phyloP scores from a whole-genome alignment of 2,797 vertebrate genomes.

The Oreonectes daqikongensis region DNA sequence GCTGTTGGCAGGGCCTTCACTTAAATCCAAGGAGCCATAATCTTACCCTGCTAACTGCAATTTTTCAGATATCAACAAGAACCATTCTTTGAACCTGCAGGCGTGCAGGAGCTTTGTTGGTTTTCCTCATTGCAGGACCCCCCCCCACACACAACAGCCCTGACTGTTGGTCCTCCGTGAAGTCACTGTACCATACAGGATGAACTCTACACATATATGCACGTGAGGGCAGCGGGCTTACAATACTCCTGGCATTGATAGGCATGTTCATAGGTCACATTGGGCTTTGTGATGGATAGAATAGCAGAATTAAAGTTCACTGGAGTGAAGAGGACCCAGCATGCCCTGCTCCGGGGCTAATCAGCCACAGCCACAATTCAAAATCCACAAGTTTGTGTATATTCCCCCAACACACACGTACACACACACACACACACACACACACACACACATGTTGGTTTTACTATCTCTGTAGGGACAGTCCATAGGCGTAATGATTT shows the following conservation, averaged over 20 bases:
- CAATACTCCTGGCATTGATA: constrained; percentile 21
- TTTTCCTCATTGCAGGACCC: neutral
- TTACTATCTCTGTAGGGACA: no score
- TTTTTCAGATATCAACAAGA: neutral
- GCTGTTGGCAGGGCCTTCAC: neutral
- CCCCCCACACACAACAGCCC: neutral
- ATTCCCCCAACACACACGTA: constrained; percentile 15
- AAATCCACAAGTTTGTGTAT: constrained; percentile 3
- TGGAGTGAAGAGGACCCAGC: constrained; percentile 42
- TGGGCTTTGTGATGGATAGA: constrained; percentile 41
- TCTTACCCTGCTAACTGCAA: neutral
- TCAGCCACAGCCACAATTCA: neutral
- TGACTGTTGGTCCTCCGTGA: neutral
- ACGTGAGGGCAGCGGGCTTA: neutral
- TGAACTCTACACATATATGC: neutral
- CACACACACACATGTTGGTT: constrained; percentile 23
- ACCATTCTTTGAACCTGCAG: neutral
- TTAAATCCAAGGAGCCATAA: neutral
- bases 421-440: constrained; percentile 22
- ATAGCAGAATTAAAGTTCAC: constrained; percentile 38
- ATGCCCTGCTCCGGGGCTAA: no score
- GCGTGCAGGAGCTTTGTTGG: neutral
- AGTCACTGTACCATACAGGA: neutral
- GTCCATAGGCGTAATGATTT: no score
- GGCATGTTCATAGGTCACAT: constrained; percentile 7